Base-by-base conservation (phyloP, 2,888 invertebrate genomes). In the Hirtodrosophila histrioides region DNA sequence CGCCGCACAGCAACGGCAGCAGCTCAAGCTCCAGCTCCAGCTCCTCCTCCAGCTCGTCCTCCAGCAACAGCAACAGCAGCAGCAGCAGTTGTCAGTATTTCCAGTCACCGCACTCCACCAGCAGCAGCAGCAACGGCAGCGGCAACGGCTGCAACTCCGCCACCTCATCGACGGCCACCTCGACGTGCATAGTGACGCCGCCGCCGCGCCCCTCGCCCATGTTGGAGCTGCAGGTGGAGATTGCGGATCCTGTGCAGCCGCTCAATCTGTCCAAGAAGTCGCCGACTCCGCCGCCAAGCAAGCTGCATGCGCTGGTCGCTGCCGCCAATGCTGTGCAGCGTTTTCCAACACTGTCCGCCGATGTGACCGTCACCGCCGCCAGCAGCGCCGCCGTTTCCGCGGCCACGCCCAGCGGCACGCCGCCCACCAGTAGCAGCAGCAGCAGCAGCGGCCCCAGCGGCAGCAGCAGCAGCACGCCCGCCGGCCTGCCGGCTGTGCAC, bases 211-310 rank as follows among this genome's bases (percentile, higher is more conserved):
- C 93, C 4, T 79, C 89, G 3, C 86, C 90, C 36, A 93, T 95
- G 90, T 92, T 95, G 88, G 96, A 96, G 90, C 93, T 97, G 81
- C 96, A 96, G 92, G 96, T 96, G 83, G 96, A 96, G 89, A 96
- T 96, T 79, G 96, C 96, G 23, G 95, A 95, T 89, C 94, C 95
- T 51, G 95, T 95, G 81, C 96, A 96, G 91, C 97, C 97, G 56
- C 93, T 97, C 78, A 97, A 97, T 93, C 93, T 97, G 88, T 97
- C 97, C 91, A 97, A 97, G 92, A 96, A 96, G 90, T 95, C 95
- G 74, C 95, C 95, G 82, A 94, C 95, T 78, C 95, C 95, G 75
- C 95, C 96, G 91, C 95, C 96, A 89, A 90, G 86, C 56, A 90
- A 91, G 55, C 55, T 91, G 75, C 91, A 91, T 57, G 86, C 90